These are phyloP conservation scores for Willisornis vidua DNA, from an alignment of 2,113 vertebrate genomes.

Conservation along the genomic window DNA sequence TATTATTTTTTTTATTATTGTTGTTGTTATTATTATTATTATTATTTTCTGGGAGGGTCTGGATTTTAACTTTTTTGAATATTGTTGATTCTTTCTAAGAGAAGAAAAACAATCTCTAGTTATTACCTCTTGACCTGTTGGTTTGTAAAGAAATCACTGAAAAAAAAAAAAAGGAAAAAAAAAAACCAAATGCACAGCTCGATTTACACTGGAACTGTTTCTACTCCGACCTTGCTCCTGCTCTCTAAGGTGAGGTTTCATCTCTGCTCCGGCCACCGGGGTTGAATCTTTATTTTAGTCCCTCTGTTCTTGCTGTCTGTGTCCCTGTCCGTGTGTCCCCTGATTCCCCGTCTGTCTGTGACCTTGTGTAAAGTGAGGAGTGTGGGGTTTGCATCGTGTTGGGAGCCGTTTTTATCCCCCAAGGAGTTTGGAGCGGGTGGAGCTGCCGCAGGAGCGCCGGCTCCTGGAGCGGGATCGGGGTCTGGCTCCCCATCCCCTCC, in stretches of 20 bases:
- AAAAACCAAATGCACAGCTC: slow-evolving; percentile 69
- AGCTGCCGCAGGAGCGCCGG: neutral
- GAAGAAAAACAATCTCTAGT: slow-evolving; percentile 70
- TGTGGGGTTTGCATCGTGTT: neutral
- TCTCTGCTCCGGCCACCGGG: slow-evolving; percentile 17
- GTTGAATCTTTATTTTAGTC: neutral
- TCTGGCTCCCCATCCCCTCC: neutral
- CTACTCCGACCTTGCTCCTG: slow-evolving; percentile 71
- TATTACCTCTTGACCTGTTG: slow-evolving; percentile 80
- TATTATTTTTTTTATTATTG: neutral
- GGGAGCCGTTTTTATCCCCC: neutral
- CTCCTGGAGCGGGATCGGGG: neutral
- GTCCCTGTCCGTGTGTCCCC: neutral
- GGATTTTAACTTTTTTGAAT: slow-evolving; percentile 80
- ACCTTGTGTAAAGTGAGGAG: slow-evolving; percentile 15
- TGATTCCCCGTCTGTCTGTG: neutral
- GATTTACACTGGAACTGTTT: slow-evolving; percentile 82
- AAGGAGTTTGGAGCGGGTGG: neutral
- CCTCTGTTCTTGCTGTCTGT: slow-evolving; percentile 51
- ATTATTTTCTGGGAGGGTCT: slow-evolving; percentile 65
- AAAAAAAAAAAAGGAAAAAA: slow-evolving; percentile 27
- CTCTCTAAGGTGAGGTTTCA: slow-evolving; percentile 40
- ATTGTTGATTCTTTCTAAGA: slow-evolving; percentile 78
- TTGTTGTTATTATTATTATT: neutral
- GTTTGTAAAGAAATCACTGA: slow-evolving; percentile 81